Base-by-base conservation (phyloP, 2,113 vertebrate genomes). In the Cyanocitta stelleri region DNA sequence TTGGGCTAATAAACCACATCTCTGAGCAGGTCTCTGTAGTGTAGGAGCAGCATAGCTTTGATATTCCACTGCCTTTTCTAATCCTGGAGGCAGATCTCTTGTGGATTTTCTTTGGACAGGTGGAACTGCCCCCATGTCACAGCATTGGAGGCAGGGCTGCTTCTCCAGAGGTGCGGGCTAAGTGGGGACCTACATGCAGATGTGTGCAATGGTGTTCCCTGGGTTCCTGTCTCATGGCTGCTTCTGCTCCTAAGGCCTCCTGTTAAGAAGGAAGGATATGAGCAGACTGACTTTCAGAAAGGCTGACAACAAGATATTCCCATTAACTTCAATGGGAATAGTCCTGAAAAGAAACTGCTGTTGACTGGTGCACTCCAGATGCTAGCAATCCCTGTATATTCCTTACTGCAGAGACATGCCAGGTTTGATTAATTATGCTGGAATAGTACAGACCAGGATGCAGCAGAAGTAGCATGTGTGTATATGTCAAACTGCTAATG, bases 401-500 rank as follows among this genome's bases (percentile, higher is more conserved):
- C 46, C 58, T 85, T 56, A 61, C 27, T 64, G 66, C 44, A 85
- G 66, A 82, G 19, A 58, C 14, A 35, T 71, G 64, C 44, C 44
- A 77, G 58, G 8, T 89, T 81, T 67, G 54, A 87, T 95, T 85
- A 83, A 82, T 64, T 85, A 56, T 87, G 62, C 48, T 91, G 56
- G 54, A 54, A 46, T 52, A 64, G 54, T 49, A 54, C 49, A 85
- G 75, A 82, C 44, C 54, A 87, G 72, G 73, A 54, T 90, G 64
- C 81, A 92, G 80, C 13, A 74, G 81, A 97, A 92, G n/a, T 41
- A 92, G 68, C 73, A 33, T 91, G 80, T 89, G 69, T 94, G 54
- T 41, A 9, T 66, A 82, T 90, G 61, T 85, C 90, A 95, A 89
- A 91, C 77, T 85, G 85, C 78, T 94, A 95, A 79, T 79, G 85